These are phyloP conservation scores for Ibidorhyncha struthersii DNA, from an alignment of 2,113 vertebrate species.

Conservation along the genomic window DNA sequence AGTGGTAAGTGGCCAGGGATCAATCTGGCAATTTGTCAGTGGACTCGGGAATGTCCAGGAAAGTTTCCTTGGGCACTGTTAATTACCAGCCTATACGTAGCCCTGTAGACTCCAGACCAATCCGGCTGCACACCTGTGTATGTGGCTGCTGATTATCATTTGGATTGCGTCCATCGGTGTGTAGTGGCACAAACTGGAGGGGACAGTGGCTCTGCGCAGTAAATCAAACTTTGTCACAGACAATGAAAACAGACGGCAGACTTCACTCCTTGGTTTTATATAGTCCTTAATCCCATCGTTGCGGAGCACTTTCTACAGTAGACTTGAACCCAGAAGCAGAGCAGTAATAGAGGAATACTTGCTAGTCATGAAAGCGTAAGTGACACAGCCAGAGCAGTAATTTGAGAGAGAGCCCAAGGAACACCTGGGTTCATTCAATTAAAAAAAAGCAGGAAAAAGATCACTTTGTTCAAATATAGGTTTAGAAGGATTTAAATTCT, in stretches of 20 bases:
- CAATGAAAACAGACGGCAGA: not conserved
- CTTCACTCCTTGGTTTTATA: not conserved
- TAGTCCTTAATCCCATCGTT: not conserved
- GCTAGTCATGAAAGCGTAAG: not conserved
- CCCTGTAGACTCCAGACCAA: not conserved
- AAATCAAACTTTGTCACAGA: not conserved
- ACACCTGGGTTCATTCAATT: not conserved
- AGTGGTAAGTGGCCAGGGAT: not conserved
- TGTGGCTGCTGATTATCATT: not conserved
- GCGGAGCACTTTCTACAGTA: not conserved
- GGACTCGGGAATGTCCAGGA: not conserved
- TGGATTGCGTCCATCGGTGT: fast-evolving
- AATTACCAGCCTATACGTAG: not conserved
- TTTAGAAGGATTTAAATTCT: not conserved
- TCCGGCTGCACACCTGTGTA: fast-evolving
- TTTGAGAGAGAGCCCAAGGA: not conserved
- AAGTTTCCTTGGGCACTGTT: not conserved
- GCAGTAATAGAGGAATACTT: not conserved
- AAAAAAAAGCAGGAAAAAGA: not conserved
- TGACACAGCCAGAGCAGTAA: not conserved
- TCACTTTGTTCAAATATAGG: not conserved
- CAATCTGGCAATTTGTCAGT: not conserved
- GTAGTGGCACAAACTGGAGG: not conserved
- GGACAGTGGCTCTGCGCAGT: not conserved
- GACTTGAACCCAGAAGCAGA: not conserved